Percentiles rank a stretch among this genome's conserved stretches.
phyloP scores from a whole-genome alignment of 2,888 invertebrate species.

The Tricholauxania praeusta region DNA sequence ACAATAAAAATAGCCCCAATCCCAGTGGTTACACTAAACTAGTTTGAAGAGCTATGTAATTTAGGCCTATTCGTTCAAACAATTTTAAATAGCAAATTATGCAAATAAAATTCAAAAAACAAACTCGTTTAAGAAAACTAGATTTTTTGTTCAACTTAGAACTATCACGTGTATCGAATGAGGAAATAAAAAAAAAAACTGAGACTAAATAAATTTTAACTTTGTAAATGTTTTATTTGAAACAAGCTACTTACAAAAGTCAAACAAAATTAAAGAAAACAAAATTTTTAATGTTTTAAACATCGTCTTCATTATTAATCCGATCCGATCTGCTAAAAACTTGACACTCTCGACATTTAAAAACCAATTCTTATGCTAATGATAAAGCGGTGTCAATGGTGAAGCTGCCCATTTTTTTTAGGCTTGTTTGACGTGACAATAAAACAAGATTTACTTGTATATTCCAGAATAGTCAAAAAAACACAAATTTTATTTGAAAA shows the following conservation, averaged over 20 bases:
- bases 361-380: too few relatives aligned
- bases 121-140: conserved; percentile 34
- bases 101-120: not conserved
- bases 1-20: too few relatives aligned
- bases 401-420: too few relatives aligned
- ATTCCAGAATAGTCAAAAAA: too few relatives aligned
- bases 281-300: not conserved
- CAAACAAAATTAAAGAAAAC: not conserved
- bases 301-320: not conserved
- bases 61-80: too few relatives aligned
- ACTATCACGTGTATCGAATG: conserved; percentile 22
- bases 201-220: not conserved
- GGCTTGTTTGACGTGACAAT: too few relatives aligned
- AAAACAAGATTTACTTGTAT: too few relatives aligned
- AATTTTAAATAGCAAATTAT: not conserved
- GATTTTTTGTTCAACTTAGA: conserved; percentile 33
- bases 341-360: too few relatives aligned
- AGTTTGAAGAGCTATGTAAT: too few relatives aligned
- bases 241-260: not conserved
- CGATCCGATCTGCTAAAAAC: not conserved
- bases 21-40: too few relatives aligned
- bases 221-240: not conserved
- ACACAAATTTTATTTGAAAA: too few relatives aligned
- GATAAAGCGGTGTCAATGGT: too few relatives aligned
- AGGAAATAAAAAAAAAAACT: not conserved